Evolutionary conservation across 2,113 vertebrate genomes (phyloP).

Genomic region (Phoxinus phoxinus): DNA sequence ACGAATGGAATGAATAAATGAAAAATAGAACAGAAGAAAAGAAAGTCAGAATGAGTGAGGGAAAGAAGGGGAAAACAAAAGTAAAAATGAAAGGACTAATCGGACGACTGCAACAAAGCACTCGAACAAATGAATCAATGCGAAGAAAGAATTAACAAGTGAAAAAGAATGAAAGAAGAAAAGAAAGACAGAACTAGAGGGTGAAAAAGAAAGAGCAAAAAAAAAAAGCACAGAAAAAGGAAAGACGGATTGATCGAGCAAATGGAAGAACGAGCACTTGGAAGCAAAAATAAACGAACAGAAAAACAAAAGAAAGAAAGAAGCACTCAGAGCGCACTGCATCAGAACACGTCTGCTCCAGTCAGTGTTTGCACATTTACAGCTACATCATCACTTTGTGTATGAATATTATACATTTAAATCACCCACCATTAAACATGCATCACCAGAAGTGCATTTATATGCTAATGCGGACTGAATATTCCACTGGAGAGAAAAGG

Average conservation of each 20-base stretch:
- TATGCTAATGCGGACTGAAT: conserved; percentile 74
- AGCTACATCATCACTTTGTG: conserved; percentile 76
- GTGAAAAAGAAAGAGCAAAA: background rate
- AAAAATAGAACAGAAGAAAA: too few relatives aligned
- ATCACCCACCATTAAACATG: conserved; percentile 73
- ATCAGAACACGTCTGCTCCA: conserved; percentile 57
- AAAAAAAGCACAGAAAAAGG: background rate
- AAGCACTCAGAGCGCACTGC: conserved; percentile 7
- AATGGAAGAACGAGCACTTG: background rate
- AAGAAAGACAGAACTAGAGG: background rate
- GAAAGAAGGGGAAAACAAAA: background rate
- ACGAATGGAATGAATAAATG: too few relatives aligned
- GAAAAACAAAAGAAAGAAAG: background rate
- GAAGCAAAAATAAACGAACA: background rate
- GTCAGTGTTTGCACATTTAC: conserved; percentile 70
- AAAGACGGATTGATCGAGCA: background rate
- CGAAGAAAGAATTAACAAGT: too few relatives aligned
- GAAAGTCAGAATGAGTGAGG: background rate
- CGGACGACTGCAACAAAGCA: background rate
- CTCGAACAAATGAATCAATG: too few relatives aligned
- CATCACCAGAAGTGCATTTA: conserved; percentile 74
- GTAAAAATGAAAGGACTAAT: background rate
- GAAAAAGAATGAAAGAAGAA: background rate
- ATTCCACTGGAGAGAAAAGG: conserved; percentile 69
- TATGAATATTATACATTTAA: conserved; percentile 76